phyloP scores from a whole-genome alignment of 2,888 invertebrate genomes.

The Isoperla grammatica region DNA sequence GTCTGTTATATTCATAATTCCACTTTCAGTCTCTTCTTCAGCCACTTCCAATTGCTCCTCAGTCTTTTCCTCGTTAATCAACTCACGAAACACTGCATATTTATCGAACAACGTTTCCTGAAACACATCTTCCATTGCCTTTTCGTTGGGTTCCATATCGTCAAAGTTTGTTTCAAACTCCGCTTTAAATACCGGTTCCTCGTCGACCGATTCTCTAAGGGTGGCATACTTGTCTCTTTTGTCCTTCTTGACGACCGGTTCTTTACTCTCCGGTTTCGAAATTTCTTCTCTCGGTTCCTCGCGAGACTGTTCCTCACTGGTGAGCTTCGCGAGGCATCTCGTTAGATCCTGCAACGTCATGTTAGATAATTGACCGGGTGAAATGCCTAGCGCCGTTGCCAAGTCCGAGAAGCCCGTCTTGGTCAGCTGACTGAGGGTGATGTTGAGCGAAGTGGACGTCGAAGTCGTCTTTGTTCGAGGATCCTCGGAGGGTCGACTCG shows the following conservation, averaged over 20 bases:
- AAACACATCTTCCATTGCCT: slow-evolving; percentile 38
- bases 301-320: slow-evolving; percentile 48
- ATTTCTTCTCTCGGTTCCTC: slow-evolving; percentile 40
- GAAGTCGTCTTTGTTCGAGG: slow-evolving; percentile 38
- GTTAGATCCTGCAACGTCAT: slow-evolving; percentile 85
- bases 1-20: background rate
- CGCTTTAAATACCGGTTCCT: slow-evolving; percentile 42
- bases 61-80: slow-evolving; percentile 61
- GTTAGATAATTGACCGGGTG: slow-evolving; percentile 69
- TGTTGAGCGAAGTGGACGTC: slow-evolving; percentile 53
- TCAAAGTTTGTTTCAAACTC: slow-evolving; percentile 57
- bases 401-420: slow-evolving; percentile 76
- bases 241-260: slow-evolving; percentile 28
- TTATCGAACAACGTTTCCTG: slow-evolving; percentile 62
- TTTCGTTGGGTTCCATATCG: slow-evolving; percentile 31
- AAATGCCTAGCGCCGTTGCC: slow-evolving; percentile 68
- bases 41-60: slow-evolving; percentile 31
- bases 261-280: slow-evolving; percentile 37
- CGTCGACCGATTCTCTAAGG: slow-evolving; percentile 36
- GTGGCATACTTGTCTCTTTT: slow-evolving; percentile 36
- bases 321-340: slow-evolving; percentile 59
- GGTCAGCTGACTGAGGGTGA: slow-evolving; percentile 75
- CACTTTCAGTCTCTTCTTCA: background rate
- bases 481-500: background rate
- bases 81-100: slow-evolving; percentile 82